Percentiles rank a stretch among this genome's conserved stretches.
phyloP scores from a whole-genome alignment of 2,888 invertebrate genomes.

The Loripinus fragilis region DNA sequence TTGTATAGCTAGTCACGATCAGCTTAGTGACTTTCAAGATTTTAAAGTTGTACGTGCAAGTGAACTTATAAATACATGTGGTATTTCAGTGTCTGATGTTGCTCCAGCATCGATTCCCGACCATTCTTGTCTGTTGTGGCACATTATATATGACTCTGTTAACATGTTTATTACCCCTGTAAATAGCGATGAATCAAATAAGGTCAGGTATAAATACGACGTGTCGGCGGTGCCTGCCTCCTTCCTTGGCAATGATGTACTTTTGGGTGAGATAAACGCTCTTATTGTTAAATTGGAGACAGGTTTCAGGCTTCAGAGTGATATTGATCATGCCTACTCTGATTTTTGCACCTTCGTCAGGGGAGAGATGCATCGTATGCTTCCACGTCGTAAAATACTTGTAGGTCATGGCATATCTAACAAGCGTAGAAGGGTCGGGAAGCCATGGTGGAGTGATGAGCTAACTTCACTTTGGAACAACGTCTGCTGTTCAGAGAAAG shows the following conservation, averaged over 20 bases:
- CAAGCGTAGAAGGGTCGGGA: too few species aligned
- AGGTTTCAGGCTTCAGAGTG: constrained; percentile 4
- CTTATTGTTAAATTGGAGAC: background rate
- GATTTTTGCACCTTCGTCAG: too few species aligned
- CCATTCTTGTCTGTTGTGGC: constrained; percentile 32
- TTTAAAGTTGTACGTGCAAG: background rate
- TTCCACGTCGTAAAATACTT: too few species aligned
- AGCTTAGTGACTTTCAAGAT: too few species aligned
- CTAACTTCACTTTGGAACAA: too few species aligned
- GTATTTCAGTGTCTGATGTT: background rate
- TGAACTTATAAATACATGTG: constrained; percentile 8
- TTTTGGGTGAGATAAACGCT: constrained; percentile 12
- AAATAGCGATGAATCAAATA: background rate
- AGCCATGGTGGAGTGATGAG: too few species aligned
- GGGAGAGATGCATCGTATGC: too few species aligned
- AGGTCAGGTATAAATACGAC: constrained; percentile 22
- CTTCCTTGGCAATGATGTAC: background rate
- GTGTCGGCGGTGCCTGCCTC: constrained; percentile 22
- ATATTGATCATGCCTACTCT: too few species aligned
- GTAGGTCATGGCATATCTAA: too few species aligned
- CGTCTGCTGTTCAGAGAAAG: too few species aligned
- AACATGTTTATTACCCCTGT: background rate
- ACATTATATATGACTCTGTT: constrained; percentile 1
- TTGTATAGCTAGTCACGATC: background rate
- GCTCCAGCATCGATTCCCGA: constrained; percentile 7